Conservation (phyloP, 2,888 invertebrate genomes). For the Kryphioiulus occultus region DNA sequence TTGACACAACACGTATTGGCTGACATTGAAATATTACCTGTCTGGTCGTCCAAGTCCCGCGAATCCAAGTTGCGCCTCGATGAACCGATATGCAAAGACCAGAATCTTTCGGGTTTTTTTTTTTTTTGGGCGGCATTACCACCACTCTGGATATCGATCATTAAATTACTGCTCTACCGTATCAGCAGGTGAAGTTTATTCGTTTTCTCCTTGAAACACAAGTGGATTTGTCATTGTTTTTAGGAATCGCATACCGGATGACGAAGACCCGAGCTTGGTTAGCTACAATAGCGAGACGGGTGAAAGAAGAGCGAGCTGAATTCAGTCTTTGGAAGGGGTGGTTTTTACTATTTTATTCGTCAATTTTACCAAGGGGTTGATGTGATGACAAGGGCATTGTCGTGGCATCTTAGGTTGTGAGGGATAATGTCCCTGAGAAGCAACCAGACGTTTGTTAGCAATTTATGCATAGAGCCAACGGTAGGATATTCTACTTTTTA, state of each 20-base stretch:
- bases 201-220: constrained; percentile 35
- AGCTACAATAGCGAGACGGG: too few relatives aligned
- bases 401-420: too few relatives aligned
- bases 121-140: too few relatives aligned
- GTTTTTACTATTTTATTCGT: neutral
- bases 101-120: too few relatives aligned
- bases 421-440: neutral
- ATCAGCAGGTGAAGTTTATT: constrained; percentile 31
- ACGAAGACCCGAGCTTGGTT: neutral
- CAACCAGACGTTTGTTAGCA: neutral
- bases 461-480: neutral
- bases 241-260: neutral
- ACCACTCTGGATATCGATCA: neutral
- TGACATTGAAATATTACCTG: too few relatives aligned
- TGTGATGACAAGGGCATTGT: too few relatives aligned
- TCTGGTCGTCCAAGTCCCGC: too few relatives aligned
- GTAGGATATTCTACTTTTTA: too few relatives aligned
- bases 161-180: neutral
- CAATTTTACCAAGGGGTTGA: neutral
- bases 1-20: too few relatives aligned
- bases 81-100: too few relatives aligned
- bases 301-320: neutral
- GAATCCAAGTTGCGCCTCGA: too few relatives aligned
- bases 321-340: constrained; percentile 1
- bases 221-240: neutral